Base-by-base conservation (phyloP, 1,140 invertebrate genomes). In the Pogonomyrmex barbatus region DNA sequence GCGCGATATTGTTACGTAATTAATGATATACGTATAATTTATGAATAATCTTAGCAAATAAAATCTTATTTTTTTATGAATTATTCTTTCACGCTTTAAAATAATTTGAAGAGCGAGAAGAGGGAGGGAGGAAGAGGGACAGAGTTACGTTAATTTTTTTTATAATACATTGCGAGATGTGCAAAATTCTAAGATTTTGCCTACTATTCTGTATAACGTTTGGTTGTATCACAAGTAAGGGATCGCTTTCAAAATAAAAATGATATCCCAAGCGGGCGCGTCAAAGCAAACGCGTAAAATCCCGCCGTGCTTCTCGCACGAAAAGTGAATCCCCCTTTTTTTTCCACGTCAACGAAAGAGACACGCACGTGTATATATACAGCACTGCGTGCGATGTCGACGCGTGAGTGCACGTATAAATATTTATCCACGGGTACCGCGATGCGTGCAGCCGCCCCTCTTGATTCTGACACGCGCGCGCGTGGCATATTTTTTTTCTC, bases 391-490 rank as follows among this genome's bases (percentile, higher is more conserved):
- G 67, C 67, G 36, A 87, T 67, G 86, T 52, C 54, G 54, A 81
- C 42, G n/a, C 62, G 75, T 54, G 85, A 88, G 86, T 87, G 86
- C 79, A 58, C 65, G 67, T 85, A 87, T 89, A 89, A 89, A 89
- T 89, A 87, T 89, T 89, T 89, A 89, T 87, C 52, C 79, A 54
- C 54, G 65, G 63, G 6, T 65, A 65, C 39, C 65, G 12, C 58
- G 58, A 58, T 89, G 75, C 86, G 86, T 87, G 77, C 60, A 67
- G 75, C 30, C 71, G 39, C 33, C 58, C n/a, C 52, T 45, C 58
- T 71, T 33, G 42, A 45, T 65, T 86, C 58, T 56, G 65, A 60
- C 50, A 63, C 79, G 30, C n/a, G 47, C 39, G 50, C 65, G 73
- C 63, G 82, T 78, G 56, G 63, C 65, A 47, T 78, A 78, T 87